Percentiles rank a stretch among this genome's conserved stretches.
Conservation (phyloP, 2,797 vertebrate genomes). For the Heterohyrax brucei region DNA sequence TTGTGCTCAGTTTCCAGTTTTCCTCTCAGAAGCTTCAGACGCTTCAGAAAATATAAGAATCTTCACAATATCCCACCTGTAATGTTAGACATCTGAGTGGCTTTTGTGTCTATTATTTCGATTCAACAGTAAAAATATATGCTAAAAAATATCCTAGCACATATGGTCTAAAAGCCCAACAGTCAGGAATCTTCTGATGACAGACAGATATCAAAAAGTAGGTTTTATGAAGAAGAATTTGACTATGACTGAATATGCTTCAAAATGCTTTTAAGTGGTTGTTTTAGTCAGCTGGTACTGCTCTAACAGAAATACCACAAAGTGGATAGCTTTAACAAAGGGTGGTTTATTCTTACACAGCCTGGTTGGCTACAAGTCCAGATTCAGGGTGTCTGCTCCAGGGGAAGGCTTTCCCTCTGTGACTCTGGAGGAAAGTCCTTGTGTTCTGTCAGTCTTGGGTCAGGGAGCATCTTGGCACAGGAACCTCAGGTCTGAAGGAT, state of each 20-base stretch:
- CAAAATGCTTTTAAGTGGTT: slow-evolving; percentile 22
- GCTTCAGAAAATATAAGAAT: slow-evolving; percentile 47
- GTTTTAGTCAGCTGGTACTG: no score
- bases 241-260: slow-evolving; percentile 3
- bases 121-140: neutral
- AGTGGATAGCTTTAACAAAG: no score
- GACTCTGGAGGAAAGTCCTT: no score
- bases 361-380: no score
- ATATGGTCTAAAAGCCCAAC: neutral
- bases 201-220: slow-evolving; percentile 61
- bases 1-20: slow-evolving; percentile 22
- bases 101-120: slow-evolving; percentile 18
- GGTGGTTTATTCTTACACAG: no score
- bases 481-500: no score
- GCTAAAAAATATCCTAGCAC: neutral
- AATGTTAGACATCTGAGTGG: neutral
- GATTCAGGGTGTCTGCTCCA: no score
- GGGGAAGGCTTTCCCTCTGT: no score
- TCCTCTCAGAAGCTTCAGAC: slow-evolving; percentile 31
- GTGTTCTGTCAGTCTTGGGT: no score
- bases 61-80: slow-evolving; percentile 36
- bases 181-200: neutral
- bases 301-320: no score
- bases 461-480: no score
- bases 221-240: slow-evolving; percentile 66